Evolutionary conservation across 2,797 vertebrate genomes (phyloP).

Genomic region (Masticophis lateralis): DNA sequence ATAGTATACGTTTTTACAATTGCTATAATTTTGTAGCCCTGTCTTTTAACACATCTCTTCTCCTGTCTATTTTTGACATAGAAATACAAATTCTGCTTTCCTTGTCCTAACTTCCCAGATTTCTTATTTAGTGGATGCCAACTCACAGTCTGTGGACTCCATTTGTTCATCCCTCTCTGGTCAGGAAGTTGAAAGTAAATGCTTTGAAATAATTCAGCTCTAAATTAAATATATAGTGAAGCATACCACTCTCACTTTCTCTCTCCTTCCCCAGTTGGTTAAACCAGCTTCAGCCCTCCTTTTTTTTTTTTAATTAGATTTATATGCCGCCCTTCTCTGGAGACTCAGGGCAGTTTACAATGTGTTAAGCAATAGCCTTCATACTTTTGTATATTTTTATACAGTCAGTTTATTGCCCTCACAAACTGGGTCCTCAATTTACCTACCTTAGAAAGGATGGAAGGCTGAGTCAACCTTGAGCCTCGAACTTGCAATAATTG

Average conservation of each 20-base stretch:
- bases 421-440: no score
- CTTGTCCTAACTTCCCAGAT: neutral
- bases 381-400: no score
- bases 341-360: no score
- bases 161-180: neutral
- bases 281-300: neutral
- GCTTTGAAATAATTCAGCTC: neutral
- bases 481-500: no score
- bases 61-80: neutral
- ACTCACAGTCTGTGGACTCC: neutral
- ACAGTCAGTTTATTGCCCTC: no score
- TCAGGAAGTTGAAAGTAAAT: neutral
- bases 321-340: no score
- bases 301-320: no score
- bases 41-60: neutral
- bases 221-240: neutral
- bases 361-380: no score
- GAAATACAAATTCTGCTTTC: neutral
- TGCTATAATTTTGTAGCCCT: neutral
- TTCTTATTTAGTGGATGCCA: neutral
- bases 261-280: neutral
- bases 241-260: neutral
- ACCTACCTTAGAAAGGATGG: no score
- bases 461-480: no score
- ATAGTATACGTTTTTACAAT: neutral